A percentile compares a stretch with the other conserved stretches of the same genome.
phyloP scores from a whole-genome alignment of 2,113 vertebrate species.

The Cynopterus brachyotis region DNA sequence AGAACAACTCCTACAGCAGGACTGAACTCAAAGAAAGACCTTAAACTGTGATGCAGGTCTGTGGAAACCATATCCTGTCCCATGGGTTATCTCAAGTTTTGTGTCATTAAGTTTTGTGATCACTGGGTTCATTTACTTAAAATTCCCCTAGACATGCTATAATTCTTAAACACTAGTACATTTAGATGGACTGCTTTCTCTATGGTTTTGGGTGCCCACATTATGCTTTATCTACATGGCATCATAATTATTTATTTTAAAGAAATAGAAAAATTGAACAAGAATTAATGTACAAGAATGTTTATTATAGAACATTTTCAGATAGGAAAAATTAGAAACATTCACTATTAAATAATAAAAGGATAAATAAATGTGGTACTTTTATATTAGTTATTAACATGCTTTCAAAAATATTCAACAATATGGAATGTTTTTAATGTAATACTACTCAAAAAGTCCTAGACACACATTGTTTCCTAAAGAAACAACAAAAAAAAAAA shows the following conservation, averaged over 20 bases:
- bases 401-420: neutral
- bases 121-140: neutral
- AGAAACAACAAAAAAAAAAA: neutral
- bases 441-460: neutral
- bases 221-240: neutral
- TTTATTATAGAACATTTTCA: neutral
- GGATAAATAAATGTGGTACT: neutral
- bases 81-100: neutral
- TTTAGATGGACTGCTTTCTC: neutral
- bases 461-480: neutral
- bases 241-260: neutral
- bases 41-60: neutral
- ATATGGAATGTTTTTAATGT: neutral
- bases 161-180: neutral
- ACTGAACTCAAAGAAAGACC: neutral
- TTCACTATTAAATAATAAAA: neutral
- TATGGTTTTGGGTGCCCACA: neutral
- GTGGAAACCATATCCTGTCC: neutral
- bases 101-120: neutral
- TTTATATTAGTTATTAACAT: neutral
- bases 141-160: neutral
- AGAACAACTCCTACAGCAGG: neutral
- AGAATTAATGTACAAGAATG: neutral
- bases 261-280: neutral
- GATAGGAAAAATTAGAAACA: neutral